A percentile compares a stretch with the other conserved stretches of the same genome.
Evolutionary conservation across 2,113 vertebrate genomes (phyloP).

Genomic region (Vulpes ferrilata): DNA sequence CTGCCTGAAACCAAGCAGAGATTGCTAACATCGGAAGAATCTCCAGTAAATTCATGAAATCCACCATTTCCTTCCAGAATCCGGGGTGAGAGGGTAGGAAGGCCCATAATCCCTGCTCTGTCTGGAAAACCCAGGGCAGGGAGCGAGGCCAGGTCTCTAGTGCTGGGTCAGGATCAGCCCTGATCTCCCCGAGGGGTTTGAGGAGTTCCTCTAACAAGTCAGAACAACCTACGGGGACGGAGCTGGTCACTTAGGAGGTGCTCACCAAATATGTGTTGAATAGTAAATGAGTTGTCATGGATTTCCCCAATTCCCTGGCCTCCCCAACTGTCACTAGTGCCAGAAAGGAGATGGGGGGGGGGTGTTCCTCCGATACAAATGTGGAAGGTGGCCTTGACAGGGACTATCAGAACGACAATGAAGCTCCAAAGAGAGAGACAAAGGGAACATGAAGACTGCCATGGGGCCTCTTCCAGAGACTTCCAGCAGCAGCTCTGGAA

Average conservation of each 20-base stretch:
- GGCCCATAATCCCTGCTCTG: background rate
- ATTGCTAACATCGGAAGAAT: background rate
- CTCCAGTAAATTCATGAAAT: background rate
- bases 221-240: fast-evolving
- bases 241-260: background rate
- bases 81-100: background rate
- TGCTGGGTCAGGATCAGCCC: background rate
- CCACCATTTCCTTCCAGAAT: background rate
- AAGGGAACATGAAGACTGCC: background rate
- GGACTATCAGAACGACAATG: background rate
- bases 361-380: background rate
- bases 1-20: background rate
- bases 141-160: background rate
- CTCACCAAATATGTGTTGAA: background rate
- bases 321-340: background rate
- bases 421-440: background rate
- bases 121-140: background rate
- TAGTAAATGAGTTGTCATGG: background rate
- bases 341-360: background rate
- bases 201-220: background rate
- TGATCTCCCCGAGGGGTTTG: background rate
- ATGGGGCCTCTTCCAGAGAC: background rate
- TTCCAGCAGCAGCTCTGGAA: background rate
- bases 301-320: background rate
- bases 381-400: background rate